Evolutionary conservation across 1,140 invertebrate genomes (phyloP), one percentile per base, ranked within the genome.

Genomic region (Papilio aristodemus): DNA sequence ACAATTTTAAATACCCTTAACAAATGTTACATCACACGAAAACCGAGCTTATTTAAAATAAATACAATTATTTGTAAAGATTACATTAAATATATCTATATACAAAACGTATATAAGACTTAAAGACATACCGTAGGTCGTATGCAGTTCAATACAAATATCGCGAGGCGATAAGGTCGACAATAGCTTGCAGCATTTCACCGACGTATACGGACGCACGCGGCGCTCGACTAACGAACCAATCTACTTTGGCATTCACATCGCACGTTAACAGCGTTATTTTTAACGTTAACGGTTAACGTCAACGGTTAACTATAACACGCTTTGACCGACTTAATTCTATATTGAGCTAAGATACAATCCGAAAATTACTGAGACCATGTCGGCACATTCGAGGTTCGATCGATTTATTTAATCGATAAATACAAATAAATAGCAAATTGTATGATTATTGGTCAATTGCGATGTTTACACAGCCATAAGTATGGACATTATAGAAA

Each of bases 331-430:
- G 22, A 5, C 63, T 66, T 66, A 66, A 66, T 71, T 22, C 64
- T 67, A 71, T 38, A 60, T 67, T 71, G 70, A 71, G 70, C 70
- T 66, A 67, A 67, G 67, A 71, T 63, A 59, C 57, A 69, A 39
- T 70, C 27, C 50, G 43, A 67, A 59, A 71, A 59, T 39, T 58
- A 25, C 25, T 13, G 25, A 50, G 6, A 41, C 50, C 41, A 22
- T 36, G 41, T 50, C 10, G 41, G 43, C n/a, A 32, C 17, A 43
- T 59, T 37, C 62, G 41, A 64, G 41, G 13, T 27, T n/a, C 27
- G 17, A 32, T 59, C 62, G 39, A 64, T 5, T 32, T 32, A 27
- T 41, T n/a, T 25, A 43, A 43, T 43, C 38, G 19, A 25, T 64
- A 43, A 66, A 66, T 66, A 66, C 27, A 50, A 66, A 66, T 50